Evolutionary conservation across 1,140 invertebrate species (phyloP).

Genomic region (Dinoponera quadriceps): DNA sequence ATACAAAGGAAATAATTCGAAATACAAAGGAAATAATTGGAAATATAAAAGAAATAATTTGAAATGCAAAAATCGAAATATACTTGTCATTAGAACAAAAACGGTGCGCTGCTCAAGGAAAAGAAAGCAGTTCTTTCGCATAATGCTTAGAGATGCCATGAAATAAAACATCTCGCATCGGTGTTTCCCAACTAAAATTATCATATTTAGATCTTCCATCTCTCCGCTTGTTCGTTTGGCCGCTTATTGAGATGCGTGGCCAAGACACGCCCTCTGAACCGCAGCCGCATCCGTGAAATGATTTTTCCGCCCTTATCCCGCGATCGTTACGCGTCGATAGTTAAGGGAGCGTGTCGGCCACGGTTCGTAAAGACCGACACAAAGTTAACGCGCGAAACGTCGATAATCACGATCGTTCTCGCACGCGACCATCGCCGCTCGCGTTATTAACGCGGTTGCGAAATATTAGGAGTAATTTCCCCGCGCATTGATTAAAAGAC

Average conservation of each 20-base stretch:
- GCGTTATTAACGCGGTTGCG: constrained; percentile 31
- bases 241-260: no score
- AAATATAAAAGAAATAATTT: no score
- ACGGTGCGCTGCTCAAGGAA: no score
- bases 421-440: constrained; percentile 20
- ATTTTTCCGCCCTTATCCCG: constrained; percentile 9
- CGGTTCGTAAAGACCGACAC: constrained; percentile 29
- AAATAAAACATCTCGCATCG: no score
- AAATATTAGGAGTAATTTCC: constrained; percentile 32
- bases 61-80: no score
- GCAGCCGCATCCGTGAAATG: not conserved
- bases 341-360: constrained; percentile 48
- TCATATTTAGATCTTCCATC: not conserved
- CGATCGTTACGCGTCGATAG: constrained; percentile 27
- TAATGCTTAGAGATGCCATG: no score
- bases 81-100: no score
- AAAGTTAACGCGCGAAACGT: constrained; percentile 44
- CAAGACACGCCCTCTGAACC: not conserved
- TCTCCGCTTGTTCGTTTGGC: not conserved
- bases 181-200: no score
- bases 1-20: no score
- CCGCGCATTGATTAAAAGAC: constrained; percentile 20
- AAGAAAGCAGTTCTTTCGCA: no score
- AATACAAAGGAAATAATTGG: no score
- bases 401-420: constrained; percentile 39